Base-by-base conservation (phyloP, 2,113 vertebrate genomes). In the Synchiropus splendidus region DNA sequence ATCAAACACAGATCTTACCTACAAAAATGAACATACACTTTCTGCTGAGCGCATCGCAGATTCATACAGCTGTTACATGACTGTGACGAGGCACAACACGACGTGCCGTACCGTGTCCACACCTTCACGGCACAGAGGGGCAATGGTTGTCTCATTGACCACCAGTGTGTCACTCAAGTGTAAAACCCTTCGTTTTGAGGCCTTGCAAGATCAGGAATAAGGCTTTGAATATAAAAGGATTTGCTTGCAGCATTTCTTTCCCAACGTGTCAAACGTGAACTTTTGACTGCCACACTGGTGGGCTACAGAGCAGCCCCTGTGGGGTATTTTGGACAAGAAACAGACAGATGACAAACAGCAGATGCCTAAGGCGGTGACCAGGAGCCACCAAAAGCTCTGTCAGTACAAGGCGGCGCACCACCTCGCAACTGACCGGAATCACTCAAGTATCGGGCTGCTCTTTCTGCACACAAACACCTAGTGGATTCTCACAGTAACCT, bases 1-100 rank as follows among this genome's bases (percentile, higher is more conserved):
- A 31, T 68, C 51, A 58, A 68, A 71, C 54, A 74, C 51, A 57
- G 51, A 12, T 13, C n/a, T 41, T 40, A 63, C 45, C 57, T 63
- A 74, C 64, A 70, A 67, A 70, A 75, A 41, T 18, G 59, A 66
- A 75, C 44, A 50, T 4, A 55, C 70, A 64, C 66, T 36, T 12
- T 15, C 36, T 27, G 21, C 21, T 8, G 21, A 27, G n/a, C n/a
- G n/a, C n/a, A 34, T 12, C 32, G 36, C 39, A 62, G 51, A 61
- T 18, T 72, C 41, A 41, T 36, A 65, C 47, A 66, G 52, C 50
- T 60, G 57, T 47, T 46, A 58, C 42, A 61, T 39, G 48, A 36
- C 42, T 55, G 31, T 63, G n/a, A 71, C 57, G 69, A 10, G 32
- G 48, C 33, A 59, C 34, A 15, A 31, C 41, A 57, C 18, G 42